phyloP scores from a whole-genome alignment of 2,113 vertebrate genomes.

The Otocyon megalotis region DNA sequence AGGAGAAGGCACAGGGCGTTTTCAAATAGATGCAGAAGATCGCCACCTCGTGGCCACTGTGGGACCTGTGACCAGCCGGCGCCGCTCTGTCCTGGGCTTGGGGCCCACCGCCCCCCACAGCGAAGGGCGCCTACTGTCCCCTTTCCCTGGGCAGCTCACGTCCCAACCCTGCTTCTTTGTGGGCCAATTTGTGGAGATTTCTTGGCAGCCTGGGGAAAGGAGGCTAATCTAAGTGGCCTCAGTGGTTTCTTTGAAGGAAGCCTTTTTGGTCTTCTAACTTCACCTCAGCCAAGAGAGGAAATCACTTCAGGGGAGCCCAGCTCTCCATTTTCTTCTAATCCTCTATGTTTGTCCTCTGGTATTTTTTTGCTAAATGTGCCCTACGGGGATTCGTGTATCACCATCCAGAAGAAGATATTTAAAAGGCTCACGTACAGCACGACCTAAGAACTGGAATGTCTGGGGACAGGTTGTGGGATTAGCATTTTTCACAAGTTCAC shows the following conservation, averaged over 20 bases:
- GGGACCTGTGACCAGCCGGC: neutral
- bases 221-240: neutral
- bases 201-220: neutral
- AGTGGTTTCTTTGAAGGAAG: neutral
- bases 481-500: neutral
- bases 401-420: neutral
- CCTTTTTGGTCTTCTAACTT: neutral
- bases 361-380: neutral
- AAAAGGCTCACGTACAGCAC: neutral
- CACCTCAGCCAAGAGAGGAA: neutral
- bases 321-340: neutral
- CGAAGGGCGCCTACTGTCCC: neutral
- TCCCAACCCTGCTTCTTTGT: neutral
- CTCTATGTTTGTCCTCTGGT: neutral
- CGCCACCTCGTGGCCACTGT: conserved; percentile 78
- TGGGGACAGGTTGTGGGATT: neutral
- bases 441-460: neutral
- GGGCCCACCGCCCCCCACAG: neutral
- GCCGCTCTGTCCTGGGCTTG: neutral
- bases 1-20: rapidly evolving
- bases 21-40: conserved; percentile 72
- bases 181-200: neutral
- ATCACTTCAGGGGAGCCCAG: neutral
- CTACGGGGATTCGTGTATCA: neutral
- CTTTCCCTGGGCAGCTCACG: neutral